Conservation (phyloP, 2,113 vertebrate genomes). For the Notiomystis cincta region DNA sequence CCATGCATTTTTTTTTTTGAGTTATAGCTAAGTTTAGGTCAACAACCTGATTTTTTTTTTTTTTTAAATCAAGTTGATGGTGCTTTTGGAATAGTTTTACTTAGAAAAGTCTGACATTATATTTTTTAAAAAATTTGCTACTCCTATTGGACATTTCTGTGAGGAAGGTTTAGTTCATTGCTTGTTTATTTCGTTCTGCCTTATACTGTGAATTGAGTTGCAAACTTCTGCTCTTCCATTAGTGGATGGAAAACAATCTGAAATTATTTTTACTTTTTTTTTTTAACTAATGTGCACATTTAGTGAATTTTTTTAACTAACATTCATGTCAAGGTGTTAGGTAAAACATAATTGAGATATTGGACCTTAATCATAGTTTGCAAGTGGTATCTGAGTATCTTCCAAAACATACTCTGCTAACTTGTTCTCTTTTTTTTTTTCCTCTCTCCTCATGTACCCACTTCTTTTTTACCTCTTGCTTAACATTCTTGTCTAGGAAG, state of each 20-base stretch:
- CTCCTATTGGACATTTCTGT: background rate
- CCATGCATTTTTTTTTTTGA: background rate
- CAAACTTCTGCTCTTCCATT: background rate
- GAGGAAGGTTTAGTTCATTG: background rate
- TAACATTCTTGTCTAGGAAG: background rate
- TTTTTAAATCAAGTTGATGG: background rate
- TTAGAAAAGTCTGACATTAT: background rate
- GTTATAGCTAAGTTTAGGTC: background rate
- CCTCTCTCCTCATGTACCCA: background rate
- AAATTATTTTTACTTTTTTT: background rate
- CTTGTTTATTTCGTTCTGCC: background rate
- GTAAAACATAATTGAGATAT: background rate
- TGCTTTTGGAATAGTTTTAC: background rate
- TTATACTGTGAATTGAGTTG: background rate
- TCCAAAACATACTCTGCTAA: background rate
- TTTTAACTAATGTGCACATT: background rate
- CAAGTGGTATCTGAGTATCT: background rate
- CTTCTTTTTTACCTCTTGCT: background rate
- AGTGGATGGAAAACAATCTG: background rate
- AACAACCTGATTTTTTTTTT: background rate
- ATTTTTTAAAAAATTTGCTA: background rate
- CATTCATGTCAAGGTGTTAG: background rate
- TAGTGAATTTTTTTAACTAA: background rate
- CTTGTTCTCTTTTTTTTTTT: background rate
- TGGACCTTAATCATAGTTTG: background rate